These are phyloP conservation scores for Ceratotherium simum DNA, from an alignment of 2,113 vertebrate species.

Conservation along the genomic window DNA sequence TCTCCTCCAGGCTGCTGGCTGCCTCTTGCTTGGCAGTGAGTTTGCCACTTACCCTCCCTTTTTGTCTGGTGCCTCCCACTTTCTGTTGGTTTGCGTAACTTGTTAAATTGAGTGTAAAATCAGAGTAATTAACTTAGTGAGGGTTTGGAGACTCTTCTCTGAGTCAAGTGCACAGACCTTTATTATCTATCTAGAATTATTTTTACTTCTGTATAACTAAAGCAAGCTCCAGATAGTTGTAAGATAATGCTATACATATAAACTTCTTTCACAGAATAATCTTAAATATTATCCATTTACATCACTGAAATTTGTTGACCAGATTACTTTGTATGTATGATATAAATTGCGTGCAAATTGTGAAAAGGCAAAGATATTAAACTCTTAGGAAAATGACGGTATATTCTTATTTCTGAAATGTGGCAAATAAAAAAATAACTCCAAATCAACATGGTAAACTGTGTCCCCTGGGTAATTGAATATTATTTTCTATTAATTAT, in stretches of 20 bases:
- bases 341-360: neutral
- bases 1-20: neutral
- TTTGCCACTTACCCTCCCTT: neutral
- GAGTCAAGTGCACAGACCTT: neutral
- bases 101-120: constrained; percentile 69
- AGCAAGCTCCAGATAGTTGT: neutral
- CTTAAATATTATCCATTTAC: neutral
- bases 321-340: neutral
- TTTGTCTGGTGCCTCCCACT: neutral
- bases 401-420: constrained; percentile 21
- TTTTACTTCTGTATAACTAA: neutral
- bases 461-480: neutral
- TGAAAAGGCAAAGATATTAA: neutral
- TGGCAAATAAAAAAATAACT: neutral
- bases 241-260: neutral
- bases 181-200: constrained; percentile 22
- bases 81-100: neutral
- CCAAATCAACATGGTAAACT: neutral
- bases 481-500: neutral
- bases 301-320: neutral
- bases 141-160: neutral
- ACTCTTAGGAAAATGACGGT: neutral
- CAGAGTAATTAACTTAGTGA: constrained; percentile 48
- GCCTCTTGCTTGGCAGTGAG: neutral
- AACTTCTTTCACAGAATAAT: neutral